Percentiles rank a stretch among this genome's conserved stretches.
These are phyloP conservation scores for Pyrrhosoma nymphula DNA, from an alignment of 2,888 invertebrate species.

Conservation along the genomic window DNA sequence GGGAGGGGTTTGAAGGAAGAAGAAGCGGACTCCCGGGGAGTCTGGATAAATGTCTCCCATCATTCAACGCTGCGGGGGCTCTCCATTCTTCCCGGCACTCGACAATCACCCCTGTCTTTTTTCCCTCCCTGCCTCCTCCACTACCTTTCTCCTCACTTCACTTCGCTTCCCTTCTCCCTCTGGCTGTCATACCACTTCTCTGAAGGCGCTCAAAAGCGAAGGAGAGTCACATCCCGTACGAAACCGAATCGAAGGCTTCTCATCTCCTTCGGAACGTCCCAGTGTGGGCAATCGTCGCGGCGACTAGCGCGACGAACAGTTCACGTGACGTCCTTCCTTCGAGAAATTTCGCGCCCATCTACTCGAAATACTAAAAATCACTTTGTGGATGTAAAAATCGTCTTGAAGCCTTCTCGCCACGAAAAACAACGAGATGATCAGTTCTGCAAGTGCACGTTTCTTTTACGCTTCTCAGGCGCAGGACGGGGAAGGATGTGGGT, in stretches of 20 bases:
- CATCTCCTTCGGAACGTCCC: background rate
- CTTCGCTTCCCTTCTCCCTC: background rate
- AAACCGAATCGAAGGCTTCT: background rate
- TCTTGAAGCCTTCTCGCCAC: too few species aligned
- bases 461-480: too few species aligned
- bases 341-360: too few species aligned
- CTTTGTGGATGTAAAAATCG: too few species aligned
- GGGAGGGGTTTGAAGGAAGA: background rate
- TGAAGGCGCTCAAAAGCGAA: background rate
- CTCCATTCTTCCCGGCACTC: background rate
- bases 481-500: too few species aligned
- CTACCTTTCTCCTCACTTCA: background rate
- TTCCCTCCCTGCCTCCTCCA: background rate
- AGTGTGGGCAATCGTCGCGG: background rate
- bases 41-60: conserved; percentile 26
- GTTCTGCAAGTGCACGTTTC: too few species aligned
- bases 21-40: conserved; percentile 28
- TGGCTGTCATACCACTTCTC: conserved; percentile 7
- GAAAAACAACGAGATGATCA: too few species aligned
- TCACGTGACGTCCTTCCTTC: background rate
- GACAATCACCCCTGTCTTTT: background rate
- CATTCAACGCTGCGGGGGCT: conserved; percentile 25
- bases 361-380: too few species aligned
- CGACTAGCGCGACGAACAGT: background rate
- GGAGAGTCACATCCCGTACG: background rate